Evolutionary conservation across 2,113 vertebrate species (phyloP).

Genomic region (Onychorhynchus coronatus): DNA sequence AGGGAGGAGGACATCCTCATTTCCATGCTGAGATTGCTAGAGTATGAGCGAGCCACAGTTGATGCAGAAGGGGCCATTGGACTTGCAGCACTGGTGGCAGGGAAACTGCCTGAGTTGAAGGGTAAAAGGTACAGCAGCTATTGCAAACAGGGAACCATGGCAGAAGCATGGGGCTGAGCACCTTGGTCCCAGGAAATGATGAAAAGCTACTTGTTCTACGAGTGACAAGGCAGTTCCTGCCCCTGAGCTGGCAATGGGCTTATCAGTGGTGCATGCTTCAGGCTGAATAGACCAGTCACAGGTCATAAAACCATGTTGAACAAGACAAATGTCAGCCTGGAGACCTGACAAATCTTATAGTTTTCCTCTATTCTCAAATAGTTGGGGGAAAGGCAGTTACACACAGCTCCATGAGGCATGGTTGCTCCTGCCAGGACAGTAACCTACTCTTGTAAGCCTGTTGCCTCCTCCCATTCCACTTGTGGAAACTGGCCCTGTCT

Average conservation of each 20-base stretch:
- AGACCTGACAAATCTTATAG: background rate
- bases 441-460: background rate
- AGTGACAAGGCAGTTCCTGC: background rate
- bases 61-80: slow-evolving; percentile 87
- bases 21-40: slow-evolving; percentile 86
- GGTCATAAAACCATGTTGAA: background rate
- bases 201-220: background rate
- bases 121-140: slow-evolving; percentile 79
- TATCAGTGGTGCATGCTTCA: background rate
- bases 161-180: background rate
- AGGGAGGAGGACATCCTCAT: slow-evolving; percentile 85
- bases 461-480: background rate
- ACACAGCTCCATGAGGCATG: fast-evolving
- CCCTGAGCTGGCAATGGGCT: background rate
- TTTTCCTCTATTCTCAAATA: background rate
- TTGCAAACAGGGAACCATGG: background rate
- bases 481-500: background rate
- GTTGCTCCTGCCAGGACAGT: background rate
- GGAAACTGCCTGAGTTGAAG: slow-evolving; percentile 83
- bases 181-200: fast-evolving
- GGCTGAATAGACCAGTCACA: background rate
- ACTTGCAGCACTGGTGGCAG: slow-evolving; percentile 82
- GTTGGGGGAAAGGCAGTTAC: background rate
- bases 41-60: slow-evolving; percentile 83
- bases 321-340: background rate